These are phyloP conservation scores for Rutilus rutilus DNA, from an alignment of 2,113 vertebrate genomes.

Conservation along the genomic window DNA sequence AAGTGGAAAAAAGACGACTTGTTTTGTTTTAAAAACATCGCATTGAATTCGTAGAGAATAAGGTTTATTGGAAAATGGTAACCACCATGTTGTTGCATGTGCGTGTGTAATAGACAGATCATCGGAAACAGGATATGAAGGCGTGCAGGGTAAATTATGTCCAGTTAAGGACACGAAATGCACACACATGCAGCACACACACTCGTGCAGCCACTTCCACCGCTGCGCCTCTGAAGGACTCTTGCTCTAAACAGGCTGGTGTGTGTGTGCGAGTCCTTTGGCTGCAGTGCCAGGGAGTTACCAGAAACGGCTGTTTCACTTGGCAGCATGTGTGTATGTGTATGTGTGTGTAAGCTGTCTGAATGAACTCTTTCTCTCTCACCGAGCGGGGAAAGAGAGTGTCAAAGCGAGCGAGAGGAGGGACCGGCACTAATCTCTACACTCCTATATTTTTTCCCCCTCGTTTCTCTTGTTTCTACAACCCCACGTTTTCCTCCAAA, in stretches of 20 bases:
- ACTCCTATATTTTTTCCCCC: conserved; percentile 19
- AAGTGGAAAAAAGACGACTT: background rate
- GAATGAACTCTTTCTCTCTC: conserved; percentile 79
- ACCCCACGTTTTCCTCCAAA: conserved; percentile 26
- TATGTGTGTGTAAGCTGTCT: conserved; percentile 51
- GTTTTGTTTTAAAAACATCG: background rate
- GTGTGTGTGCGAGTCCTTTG: conserved; percentile 34
- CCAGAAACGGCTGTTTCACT: conserved; percentile 80
- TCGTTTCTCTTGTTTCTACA: conserved; percentile 16
- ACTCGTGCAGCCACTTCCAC: conserved; percentile 22
- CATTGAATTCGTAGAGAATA: background rate
- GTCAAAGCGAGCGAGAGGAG: conserved; percentile 22
- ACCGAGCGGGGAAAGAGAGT: conserved; percentile 53
- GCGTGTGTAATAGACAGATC: conserved; percentile 21
- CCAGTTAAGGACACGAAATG: conserved; percentile 30
- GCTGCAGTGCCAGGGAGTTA: conserved; percentile 71
- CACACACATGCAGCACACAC: conserved; percentile 4
- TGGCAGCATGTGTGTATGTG: conserved; percentile 63
- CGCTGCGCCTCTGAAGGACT: conserved; percentile 12
- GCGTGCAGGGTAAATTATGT: conserved; percentile 12
- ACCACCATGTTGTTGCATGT: background rate
- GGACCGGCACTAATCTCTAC: conserved; percentile 23
- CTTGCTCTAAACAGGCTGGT: conserved; percentile 55
- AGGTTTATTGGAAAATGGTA: conserved; percentile 29
- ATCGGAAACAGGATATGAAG: conserved; percentile 39